A percentile compares a stretch with the other conserved stretches of the same genome.
Evolutionary conservation across 1,140 invertebrate species (phyloP).

Genomic region (Hylyphantes graminicola): DNA sequence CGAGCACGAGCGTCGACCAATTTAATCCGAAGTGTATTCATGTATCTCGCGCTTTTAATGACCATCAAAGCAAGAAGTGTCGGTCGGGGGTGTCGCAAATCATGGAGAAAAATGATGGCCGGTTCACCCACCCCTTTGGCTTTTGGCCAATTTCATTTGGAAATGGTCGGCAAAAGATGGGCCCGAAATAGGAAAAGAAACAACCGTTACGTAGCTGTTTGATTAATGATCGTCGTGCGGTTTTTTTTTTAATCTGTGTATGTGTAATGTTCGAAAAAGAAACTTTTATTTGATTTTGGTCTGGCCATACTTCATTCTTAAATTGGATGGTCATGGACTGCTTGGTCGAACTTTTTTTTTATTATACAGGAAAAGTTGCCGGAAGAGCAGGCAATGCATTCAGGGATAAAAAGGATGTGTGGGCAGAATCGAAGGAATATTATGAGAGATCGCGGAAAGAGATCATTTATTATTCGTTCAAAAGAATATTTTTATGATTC

Average conservation of each 20-base stretch:
- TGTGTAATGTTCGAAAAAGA: conserved; percentile 5
- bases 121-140: conserved; percentile 40
- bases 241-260: neutral
- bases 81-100: conserved; percentile 22
- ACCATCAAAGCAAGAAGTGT: conserved; percentile 24
- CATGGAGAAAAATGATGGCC: conserved; percentile 28
- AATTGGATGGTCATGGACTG: conserved; percentile 44
- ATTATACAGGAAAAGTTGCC: neutral
- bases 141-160: conserved; percentile 44
- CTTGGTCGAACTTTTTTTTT: conserved; percentile 1
- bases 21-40: conserved; percentile 2
- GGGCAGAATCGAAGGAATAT: neutral
- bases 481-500: neutral
- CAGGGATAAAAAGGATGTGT: conserved; percentile 1
- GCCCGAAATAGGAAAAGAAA: conserved; percentile 38
- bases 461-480: neutral
- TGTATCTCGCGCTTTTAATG: conserved; percentile 19
- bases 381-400: neutral
- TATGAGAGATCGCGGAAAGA: neutral
- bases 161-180: conserved; percentile 28
- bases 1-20: neutral
- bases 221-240: conserved; percentile 20
- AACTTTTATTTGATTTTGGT: conserved; percentile 46
- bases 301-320: conserved; percentile 24
- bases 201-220: conserved; percentile 32